Base-by-base conservation (phyloP, 1,140 invertebrate species). In the Nixonia krombeini region DNA sequence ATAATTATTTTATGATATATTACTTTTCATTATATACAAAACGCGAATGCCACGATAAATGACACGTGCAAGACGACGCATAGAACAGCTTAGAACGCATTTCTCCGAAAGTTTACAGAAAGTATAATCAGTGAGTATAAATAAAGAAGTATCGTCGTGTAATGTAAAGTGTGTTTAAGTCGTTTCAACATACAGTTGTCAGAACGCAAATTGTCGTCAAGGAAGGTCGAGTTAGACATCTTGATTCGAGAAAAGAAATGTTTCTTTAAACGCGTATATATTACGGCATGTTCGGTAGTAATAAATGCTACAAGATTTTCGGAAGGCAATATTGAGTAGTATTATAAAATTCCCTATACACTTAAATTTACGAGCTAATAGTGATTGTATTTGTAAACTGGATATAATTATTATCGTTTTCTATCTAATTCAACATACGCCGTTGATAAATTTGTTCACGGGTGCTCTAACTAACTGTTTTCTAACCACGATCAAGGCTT, bases 1-100 rank as follows among this genome's bases (percentile, higher is more conserved):
- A 73, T 72, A 77, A 78, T 72, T 78, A 70, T 74, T 50, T 74
- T 74, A 78, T 73, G 75, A 78, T 79, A 80, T 77, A 79, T 78
- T 78, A 78, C 65, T 78, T 68, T 72, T 78, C 38, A 74, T 69
- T 78, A 76, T 76, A 71, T 76, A 78, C 76, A 78, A 72, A 75
- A 72, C 66, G 71, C 73, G 64, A 73, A 73, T 65, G 70, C 56
- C 46, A 59, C 41, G 65, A 55, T 46, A 31, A 10, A 26, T 29
- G 35, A 13, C 10, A 26, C 4, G 15, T 16, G 16, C 7, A 25
- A 16, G 8, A n/a, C 26, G 26, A 31, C 69, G 70, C 71, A 73
- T 18, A 74, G 73, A 75, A 74, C 64, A 74, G 65, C 67, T 31
- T 62, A 47, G 50, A 75, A 68, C 61, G 63, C 21, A 21, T 21